Evolutionary conservation across 2,113 vertebrate species (phyloP), one percentile per base, ranked within the genome.

Genomic region (Rattus norvegicus): DNA sequence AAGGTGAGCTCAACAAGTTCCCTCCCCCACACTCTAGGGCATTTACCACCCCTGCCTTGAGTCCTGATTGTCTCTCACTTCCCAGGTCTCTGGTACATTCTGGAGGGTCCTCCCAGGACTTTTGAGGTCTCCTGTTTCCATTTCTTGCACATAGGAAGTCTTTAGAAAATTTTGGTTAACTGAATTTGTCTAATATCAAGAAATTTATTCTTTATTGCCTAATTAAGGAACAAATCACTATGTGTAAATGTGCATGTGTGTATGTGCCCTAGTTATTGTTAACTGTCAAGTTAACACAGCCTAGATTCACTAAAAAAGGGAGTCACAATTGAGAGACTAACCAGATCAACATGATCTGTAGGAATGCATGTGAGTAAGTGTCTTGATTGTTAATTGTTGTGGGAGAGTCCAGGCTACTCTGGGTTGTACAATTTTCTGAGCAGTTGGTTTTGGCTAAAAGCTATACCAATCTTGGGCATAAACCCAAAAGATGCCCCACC

Each of bases 81-180:
- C 43, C 43, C 43, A 43, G 43, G 43, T 43, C 43, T 43, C 43
- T 43, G 43, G 43, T 43, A 43, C 43, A 43, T 43, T 43, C 43
- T 43, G 43, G 43, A 43, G 52, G 52, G 52, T 54, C 7, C 52
- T 54, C 52, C 52, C 43, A 43, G 43, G 43, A 43, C 43, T 43
- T 43, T 43, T 43, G 43, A 43, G 43, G 43, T 43, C 43, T 43
- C 43, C 43, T 3, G 43, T 43, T 43, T 43, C 43, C 43, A 43
- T 43, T 43, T 43, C 3, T 67, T 93, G n/a, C 13, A 79, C 1
- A 22, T 54, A 70, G 30, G 13, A 92, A 70, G 19, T 47, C 33
- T 52, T 96, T 33, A 86, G 67, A 49, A 73, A 88, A 92, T 24
- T 92, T 90, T 88, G 20, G 65, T 76, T 89, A 49, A 63, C 36